These are phyloP conservation scores for Tetrapedia diversipes DNA, from an alignment of 2,888 invertebrate genomes.

Conservation along the genomic window DNA sequence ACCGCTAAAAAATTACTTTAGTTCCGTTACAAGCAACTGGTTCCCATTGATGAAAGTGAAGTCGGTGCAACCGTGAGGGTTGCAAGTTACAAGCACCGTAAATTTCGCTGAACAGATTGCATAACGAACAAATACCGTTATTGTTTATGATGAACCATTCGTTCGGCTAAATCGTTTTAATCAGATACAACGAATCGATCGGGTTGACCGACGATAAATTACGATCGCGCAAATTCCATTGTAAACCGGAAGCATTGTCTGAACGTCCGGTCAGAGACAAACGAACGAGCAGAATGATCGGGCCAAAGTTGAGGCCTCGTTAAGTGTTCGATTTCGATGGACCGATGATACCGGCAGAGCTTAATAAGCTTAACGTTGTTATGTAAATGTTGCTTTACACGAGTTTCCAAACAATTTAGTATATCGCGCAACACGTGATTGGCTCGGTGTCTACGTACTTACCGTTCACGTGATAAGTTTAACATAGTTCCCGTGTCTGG, in stretches of 20 bases:
- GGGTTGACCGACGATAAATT: conserved; percentile 27
- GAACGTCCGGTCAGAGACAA: background rate
- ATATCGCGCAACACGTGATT: conserved; percentile 53
- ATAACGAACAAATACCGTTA: conserved; percentile 21
- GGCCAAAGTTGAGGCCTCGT: conserved; percentile 45
- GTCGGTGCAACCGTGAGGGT: background rate
- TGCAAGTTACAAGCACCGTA: background rate
- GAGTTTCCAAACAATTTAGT: conserved; percentile 67
- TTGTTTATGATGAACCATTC: conserved; percentile 27
- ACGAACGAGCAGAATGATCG: conserved; percentile 3
- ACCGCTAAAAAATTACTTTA: no score
- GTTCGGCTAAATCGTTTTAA: conserved; percentile 21
- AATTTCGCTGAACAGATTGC: conserved; percentile 5
- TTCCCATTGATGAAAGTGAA: background rate
- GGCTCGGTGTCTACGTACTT: conserved; percentile 36
- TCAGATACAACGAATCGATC: conserved; percentile 2
- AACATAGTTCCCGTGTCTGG: conserved; percentile 36
- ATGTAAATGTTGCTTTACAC: conserved; percentile 65
- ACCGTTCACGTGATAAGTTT: conserved; percentile 60
- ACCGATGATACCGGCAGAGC: conserved; percentile 53
- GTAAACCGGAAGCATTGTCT: conserved; percentile 21
- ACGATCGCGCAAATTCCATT: conserved; percentile 29
- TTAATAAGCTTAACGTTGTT: conserved; percentile 68
- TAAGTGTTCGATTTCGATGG: conserved; percentile 58
- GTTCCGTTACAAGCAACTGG: no score